Evolutionary conservation across 2,113 vertebrate species (phyloP).

Genomic region (Thamnaconus septentrionalis): DNA sequence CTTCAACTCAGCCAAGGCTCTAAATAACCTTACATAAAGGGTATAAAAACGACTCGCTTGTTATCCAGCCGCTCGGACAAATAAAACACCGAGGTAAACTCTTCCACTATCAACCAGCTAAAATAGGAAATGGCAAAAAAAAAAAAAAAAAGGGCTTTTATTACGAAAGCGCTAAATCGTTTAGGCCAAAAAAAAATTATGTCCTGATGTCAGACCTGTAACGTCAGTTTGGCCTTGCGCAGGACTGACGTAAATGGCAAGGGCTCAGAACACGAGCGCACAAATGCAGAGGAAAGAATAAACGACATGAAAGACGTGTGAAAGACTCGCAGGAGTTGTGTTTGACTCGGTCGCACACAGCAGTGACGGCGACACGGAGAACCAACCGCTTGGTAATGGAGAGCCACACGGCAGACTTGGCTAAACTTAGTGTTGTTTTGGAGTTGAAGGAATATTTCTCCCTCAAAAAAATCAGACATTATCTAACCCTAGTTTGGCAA

Average conservation of each 20-base stretch:
- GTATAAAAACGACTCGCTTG: too few species aligned
- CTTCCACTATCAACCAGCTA: not conserved
- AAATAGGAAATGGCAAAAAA: slow-evolving; percentile 5
- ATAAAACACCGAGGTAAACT: slow-evolving; percentile 2
- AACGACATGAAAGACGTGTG: slow-evolving; percentile 8
- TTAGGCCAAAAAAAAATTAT: slow-evolving; percentile 7
- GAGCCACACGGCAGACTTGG: too few species aligned
- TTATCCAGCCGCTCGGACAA: not conserved
- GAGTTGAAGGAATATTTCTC: too few species aligned
- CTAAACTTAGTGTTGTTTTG: too few species aligned
- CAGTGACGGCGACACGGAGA: not conserved
- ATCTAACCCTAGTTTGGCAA: too few species aligned
- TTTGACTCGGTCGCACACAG: slow-evolving; percentile 4
- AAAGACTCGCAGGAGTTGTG: not conserved
- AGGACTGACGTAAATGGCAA: slow-evolving; percentile 2
- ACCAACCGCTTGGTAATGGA: not conserved
- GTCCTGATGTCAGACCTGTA: slow-evolving; percentile 26
- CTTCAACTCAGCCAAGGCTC: not conserved
- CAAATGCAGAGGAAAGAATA: not conserved
- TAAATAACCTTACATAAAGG: not conserved
- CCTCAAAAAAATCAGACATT: too few species aligned
- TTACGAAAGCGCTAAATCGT: not conserved
- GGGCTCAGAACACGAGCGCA: not conserved
- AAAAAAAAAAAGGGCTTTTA: slow-evolving; percentile 13
- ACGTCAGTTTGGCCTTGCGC: slow-evolving; percentile 3